Evolutionary conservation across 2,113 vertebrate species (phyloP), one percentile per base, ranked within the genome.

Genomic region (Hippotragus niger): DNA sequence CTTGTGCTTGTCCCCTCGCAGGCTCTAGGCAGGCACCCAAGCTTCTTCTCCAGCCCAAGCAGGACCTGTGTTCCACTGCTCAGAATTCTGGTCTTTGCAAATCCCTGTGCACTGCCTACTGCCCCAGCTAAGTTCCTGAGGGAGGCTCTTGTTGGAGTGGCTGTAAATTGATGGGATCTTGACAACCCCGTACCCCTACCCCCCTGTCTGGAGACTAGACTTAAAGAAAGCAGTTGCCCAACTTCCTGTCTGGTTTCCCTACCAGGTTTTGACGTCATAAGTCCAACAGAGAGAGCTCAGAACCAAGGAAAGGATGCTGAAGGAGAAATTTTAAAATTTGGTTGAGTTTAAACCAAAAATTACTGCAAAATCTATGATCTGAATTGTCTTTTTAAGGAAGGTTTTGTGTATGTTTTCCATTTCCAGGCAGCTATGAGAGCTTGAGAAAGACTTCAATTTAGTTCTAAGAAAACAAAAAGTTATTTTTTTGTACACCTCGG

Each of bases 231-330:
- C 8, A 17, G 29, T 50, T 64, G 2, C 10, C 40, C 53, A 64
- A 17, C 14, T 43, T 62, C 67, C 31, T 27, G 8, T 25, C 64
- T 87, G 33, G 25, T 58, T 64, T 7, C 23, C 43, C 36, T 33
- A 1, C 0, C 6, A 53, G 33, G 13, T 29, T 7, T 0, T 2
- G 13, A 71, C 2, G 1, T 33, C 1, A 0, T 7, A 43, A 81
- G 8, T 88, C 78, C 33, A n/a, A 52, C n/a, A 80, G 23, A 53
- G n/a, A 71, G n/a, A 71, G 10, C 2, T 89, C 31, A 83, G 47
- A 50, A 27, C 12, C 14, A 52, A 90, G 5, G 23, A 76, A 36
- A 1, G 19, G 3, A 12, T 47, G 6, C 1, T 19, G 25, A 58
- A 83, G 47, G 55, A 86, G 13, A 93, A 19, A 12, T 29, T 71